These are phyloP conservation scores for Lottia gigantea DNA, from an alignment of 2,888 invertebrate species.

Conservation along the genomic window DNA sequence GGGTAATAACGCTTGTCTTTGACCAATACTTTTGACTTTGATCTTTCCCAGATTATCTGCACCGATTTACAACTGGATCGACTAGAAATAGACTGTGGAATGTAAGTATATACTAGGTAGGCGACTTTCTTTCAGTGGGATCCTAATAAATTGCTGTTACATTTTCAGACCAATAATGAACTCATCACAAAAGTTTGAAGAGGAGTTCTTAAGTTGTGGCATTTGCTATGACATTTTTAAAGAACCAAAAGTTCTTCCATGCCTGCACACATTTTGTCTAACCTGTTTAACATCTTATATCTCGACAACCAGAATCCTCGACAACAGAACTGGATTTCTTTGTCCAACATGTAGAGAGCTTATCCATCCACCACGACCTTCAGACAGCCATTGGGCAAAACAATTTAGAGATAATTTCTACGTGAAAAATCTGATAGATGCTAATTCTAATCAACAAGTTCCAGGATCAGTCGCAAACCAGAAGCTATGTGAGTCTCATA, in stretches of 20 bases:
- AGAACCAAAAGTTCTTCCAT: conserved; percentile 14
- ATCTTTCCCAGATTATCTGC: too few species aligned
- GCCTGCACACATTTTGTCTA: conserved; percentile 13
- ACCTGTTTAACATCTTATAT: conserved; percentile 11
- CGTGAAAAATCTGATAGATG: conserved; percentile 13
- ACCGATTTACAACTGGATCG: too few species aligned
- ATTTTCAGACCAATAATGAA: neutral
- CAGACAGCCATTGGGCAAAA: neutral
- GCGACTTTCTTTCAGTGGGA: too few species aligned
- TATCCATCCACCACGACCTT: conserved; percentile 1
- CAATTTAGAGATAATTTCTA: conserved; percentile 13
- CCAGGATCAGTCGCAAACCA: neutral
- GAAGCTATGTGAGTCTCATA: neutral
- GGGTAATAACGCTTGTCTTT: too few species aligned
- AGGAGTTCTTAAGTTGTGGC: conserved; percentile 11
- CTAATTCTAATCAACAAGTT: neutral
- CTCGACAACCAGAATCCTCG: neutral
- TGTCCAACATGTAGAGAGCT: conserved; percentile 16
- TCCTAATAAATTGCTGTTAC: too few species aligned
- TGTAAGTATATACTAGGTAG: too few species aligned
- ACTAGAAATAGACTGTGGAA: too few species aligned
- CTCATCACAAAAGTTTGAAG: neutral
- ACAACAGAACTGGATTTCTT: conserved; percentile 1
- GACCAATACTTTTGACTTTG: too few species aligned
- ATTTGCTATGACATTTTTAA: conserved; percentile 12